A percentile compares a stretch with the other conserved stretches of the same genome.
phyloP scores from a whole-genome alignment of 2,797 vertebrate genomes.

The Odontamblyopus rebecca region DNA sequence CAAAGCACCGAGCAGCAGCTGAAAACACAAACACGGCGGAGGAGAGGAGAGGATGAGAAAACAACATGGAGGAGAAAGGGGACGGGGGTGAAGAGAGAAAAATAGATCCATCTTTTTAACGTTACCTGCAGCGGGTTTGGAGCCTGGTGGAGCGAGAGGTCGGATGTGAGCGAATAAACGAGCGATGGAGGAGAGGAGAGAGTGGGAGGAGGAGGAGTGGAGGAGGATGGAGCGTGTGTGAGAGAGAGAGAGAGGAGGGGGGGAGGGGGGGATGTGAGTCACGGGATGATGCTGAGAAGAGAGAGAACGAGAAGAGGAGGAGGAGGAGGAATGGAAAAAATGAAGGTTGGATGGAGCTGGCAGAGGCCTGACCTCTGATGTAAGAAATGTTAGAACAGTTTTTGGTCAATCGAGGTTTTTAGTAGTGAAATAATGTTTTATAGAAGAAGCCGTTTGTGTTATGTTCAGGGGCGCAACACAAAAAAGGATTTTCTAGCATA shows the following conservation, averaged over 20 bases:
- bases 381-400: no score
- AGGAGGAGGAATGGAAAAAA: background rate
- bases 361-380: no score
- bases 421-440: no score
- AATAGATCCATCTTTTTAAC: constrained; percentile 63
- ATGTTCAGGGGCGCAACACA: no score
- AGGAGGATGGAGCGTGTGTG: constrained; percentile 31
- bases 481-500: no score
- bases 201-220: constrained; percentile 43
- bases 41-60: constrained; percentile 5
- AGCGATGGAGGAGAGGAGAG: constrained; percentile 39
- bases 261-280: constrained; percentile 73
- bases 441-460: no score
- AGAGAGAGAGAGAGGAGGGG: constrained; percentile 42
- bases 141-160: constrained; percentile 64
- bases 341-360: background rate
- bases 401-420: no score
- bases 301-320: constrained; percentile 13
- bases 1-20: constrained; percentile 50
- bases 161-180: constrained; percentile 51
- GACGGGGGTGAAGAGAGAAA: constrained; percentile 45
- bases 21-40: constrained; percentile 37
- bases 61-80: constrained; percentile 38
- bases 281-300: constrained; percentile 69
- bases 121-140: constrained; percentile 76